These are phyloP conservation scores for Rhagophthalmus giganteus DNA, from an alignment of 2,888 invertebrate species.

Conservation along the genomic window DNA sequence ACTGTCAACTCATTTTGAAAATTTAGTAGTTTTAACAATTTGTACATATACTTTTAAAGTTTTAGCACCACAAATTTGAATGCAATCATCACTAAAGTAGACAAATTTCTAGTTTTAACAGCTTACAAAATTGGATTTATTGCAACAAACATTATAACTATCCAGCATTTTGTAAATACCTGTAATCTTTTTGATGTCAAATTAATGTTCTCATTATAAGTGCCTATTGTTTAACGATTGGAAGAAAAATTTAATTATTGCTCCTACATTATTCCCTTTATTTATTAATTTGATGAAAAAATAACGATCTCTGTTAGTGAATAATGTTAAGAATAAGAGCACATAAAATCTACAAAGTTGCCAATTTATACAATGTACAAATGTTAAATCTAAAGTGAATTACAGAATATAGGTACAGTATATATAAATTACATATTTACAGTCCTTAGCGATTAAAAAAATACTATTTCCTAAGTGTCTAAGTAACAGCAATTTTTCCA, in stretches of 20 bases:
- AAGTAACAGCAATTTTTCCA: slow-evolving; percentile 23
- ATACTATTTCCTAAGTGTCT: slow-evolving; percentile 23
- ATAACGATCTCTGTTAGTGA: slow-evolving; percentile 6
- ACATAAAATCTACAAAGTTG: slow-evolving; percentile 21
- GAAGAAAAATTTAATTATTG: slow-evolving; percentile 18
- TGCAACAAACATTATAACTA: neutral
- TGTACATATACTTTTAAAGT: neutral
- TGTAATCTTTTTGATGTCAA: neutral
- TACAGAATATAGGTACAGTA: slow-evolving; percentile 18
- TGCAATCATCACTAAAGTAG: too few relatives aligned
- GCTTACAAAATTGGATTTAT: neutral
- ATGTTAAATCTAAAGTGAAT: slow-evolving; percentile 21
- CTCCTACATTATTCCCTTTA: slow-evolving; percentile 11
- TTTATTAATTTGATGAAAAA: slow-evolving; percentile 7
- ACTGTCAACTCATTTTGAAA: too few relatives aligned
- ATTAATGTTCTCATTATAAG: slow-evolving; percentile 4
- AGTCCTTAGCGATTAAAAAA: slow-evolving; percentile 24
- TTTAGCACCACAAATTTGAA: neutral
- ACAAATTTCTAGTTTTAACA: neutral
- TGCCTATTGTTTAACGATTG: slow-evolving; percentile 8
- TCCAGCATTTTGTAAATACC: neutral
- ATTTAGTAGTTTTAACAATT: too few relatives aligned
- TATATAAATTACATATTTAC: slow-evolving; percentile 29
- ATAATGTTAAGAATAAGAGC: slow-evolving; percentile 11
- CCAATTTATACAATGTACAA: slow-evolving; percentile 30